Percentiles rank a stretch among this genome's conserved stretches.
Conservation (phyloP, 2,888 invertebrate species). For the Drosophila yooni region DNA sequence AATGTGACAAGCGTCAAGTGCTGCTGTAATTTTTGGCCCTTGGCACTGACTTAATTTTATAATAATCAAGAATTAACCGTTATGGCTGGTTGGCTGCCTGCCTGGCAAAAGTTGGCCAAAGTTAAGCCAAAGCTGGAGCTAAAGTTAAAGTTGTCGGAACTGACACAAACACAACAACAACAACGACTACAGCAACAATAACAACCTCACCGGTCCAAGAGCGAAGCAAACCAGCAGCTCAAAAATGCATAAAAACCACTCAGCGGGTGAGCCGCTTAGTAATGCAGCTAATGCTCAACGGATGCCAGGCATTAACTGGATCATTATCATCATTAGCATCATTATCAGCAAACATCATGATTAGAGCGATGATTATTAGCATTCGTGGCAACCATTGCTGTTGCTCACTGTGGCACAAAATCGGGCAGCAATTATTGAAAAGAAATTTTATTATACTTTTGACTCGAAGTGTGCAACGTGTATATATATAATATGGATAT, state of each 20-base stretch:
- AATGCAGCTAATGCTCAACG: conserved; percentile 58
- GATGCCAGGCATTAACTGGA: conserved; percentile 44
- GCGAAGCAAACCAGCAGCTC: conserved; percentile 17
- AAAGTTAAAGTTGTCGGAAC: conserved; percentile 11
- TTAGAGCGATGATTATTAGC: not conserved
- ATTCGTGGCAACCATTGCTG: not conserved
- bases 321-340: conserved; percentile 36
- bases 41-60: conserved; percentile 67
- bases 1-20: conserved; percentile 18
- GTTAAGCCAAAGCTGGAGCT: conserved; percentile 9
- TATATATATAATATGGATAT: no score
- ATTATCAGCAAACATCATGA: conserved; percentile 33
- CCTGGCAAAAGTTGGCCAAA: conserved; percentile 37
- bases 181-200: not conserved
- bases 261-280: conserved; percentile 29
- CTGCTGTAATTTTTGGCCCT: conserved; percentile 10
- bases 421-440: not conserved
- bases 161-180: not conserved
- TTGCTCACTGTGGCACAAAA: conserved; percentile 18
- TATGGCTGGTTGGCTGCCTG: conserved; percentile 33
- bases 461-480: not conserved
- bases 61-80: conserved; percentile 60
- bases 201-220: not conserved
- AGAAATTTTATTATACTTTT: not conserved
- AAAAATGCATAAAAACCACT: conserved; percentile 62